Base-by-base conservation (phyloP, 1,140 invertebrate genomes). In the Penaeus indicus region DNA sequence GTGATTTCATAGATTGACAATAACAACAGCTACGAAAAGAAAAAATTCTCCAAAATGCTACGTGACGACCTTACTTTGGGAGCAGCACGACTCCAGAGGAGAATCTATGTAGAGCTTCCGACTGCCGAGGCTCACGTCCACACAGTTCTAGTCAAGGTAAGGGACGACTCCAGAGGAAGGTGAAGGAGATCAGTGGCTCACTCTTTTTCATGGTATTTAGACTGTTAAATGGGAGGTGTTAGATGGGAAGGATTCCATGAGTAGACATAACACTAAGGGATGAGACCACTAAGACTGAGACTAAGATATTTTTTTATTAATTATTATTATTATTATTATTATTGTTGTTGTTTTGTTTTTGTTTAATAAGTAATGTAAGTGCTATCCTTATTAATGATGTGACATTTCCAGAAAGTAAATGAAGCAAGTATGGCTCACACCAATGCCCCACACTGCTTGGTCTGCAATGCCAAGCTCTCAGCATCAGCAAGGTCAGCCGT, bases 391-490 rank as follows among this genome's bases (percentile, higher is more conserved):
- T 32, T 32, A 32, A 32, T 54, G 19, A 81, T 81, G 54, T 81
- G 54, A 54, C 10, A 54, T 60, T 79, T 79, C 3, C 78, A 79
- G 78, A 79, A 42, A 79, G 78, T 79, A 79, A 79, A 60, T 79
- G 78, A 79, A n/a, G 78, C 16, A 32, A 10, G 18, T 16, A 22
- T 64, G 27, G 27, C 16, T 47, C 62, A 22, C 42, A 4, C 61
- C n/a, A 67, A 22, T 62, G 27, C 67, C 21, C 79, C 80, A 3
- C 89, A 90, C 72, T 90, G 89, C 77, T 72, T 90, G 54, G 38
- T 90, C 62, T 90, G 89, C 84, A 88, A 85, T 63, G 85, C 72
- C 27, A 90, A 87, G 62, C 72, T 90, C 3, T 88, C 81, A 60
- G 61, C 84, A 21, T 90, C 89, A 42, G 62, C 89, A 18, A 78